Evolutionary conservation across 2,113 vertebrate genomes (phyloP).

Genomic region (Ondatra zibethicus): DNA sequence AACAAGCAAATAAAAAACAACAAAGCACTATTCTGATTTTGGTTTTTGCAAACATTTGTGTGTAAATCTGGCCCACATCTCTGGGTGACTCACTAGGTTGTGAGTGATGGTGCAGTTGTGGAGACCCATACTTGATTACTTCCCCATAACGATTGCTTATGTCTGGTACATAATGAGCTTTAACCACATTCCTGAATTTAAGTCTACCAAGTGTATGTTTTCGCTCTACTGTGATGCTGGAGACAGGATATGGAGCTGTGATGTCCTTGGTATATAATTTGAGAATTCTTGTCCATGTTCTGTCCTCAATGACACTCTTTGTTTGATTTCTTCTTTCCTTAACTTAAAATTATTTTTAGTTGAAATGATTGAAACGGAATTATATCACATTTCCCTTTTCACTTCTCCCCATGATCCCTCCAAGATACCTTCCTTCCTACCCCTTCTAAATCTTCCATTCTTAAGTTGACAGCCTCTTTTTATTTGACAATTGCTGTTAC

Average conservation of each 20-base stretch:
- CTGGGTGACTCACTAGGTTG: background rate
- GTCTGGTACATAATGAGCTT: background rate
- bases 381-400: background rate
- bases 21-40: background rate
- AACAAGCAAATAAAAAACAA: background rate
- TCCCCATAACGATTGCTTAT: background rate
- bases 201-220: background rate
- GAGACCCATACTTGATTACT: rapidly evolving
- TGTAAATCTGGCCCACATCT: background rate
- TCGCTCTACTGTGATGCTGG: background rate
- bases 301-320: background rate
- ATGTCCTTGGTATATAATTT: background rate
- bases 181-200: background rate
- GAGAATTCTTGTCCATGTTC: background rate
- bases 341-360: background rate
- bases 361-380: background rate
- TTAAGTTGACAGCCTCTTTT: background rate
- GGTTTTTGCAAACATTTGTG: conserved; percentile 1
- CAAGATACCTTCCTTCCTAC: too few species aligned
- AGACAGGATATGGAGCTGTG: background rate
- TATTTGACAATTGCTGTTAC: background rate
- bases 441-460: background rate
- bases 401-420: rapidly evolving
- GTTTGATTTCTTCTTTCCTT: too few species aligned
- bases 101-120: background rate